A percentile compares a stretch with the other conserved stretches of the same genome.
Conservation (phyloP, 2,113 vertebrate species). For the Cynocephalus volans region DNA sequence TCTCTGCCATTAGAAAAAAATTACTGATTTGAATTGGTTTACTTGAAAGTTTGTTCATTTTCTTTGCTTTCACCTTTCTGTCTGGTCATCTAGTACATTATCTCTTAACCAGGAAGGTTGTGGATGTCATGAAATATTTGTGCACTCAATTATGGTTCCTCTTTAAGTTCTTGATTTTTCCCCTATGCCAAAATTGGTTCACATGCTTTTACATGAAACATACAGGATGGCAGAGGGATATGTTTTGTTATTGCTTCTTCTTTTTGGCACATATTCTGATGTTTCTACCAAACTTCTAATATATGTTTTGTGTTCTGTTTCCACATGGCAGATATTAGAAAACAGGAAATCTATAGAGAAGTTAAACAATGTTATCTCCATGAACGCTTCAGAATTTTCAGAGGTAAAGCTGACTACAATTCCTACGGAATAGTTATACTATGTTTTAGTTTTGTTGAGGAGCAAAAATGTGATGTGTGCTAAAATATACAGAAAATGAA, state of each 20-base stretch:
- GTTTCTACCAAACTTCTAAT: slow-evolving; percentile 14
- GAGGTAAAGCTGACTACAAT: slow-evolving; percentile 90
- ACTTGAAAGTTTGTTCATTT: background rate
- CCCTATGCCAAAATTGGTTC: background rate
- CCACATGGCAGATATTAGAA: slow-evolving; percentile 91
- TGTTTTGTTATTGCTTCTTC: background rate
- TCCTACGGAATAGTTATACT: background rate
- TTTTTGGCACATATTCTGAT: background rate
- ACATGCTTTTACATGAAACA: background rate
- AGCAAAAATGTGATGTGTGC: background rate
- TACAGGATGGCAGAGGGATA: background rate
- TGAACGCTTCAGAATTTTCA: slow-evolving; percentile 92
- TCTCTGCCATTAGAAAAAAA: background rate
- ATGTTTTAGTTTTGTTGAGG: background rate
- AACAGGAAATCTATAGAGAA: slow-evolving; percentile 93
- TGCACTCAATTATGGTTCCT: background rate
- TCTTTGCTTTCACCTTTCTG: background rate
- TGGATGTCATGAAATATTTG: background rate
- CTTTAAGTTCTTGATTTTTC: background rate
- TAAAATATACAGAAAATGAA: background rate
- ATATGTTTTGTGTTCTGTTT: slow-evolving; percentile 46
- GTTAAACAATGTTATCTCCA: slow-evolving; percentile 91
- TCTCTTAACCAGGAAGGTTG: background rate
- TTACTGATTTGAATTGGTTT: background rate
- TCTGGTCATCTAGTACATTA: background rate